A percentile compares a stretch with the other conserved stretches of the same genome.
These are phyloP conservation scores for Eudasyphora cyanicolor DNA, from an alignment of 2,888 invertebrate genomes.

Conservation along the genomic window DNA sequence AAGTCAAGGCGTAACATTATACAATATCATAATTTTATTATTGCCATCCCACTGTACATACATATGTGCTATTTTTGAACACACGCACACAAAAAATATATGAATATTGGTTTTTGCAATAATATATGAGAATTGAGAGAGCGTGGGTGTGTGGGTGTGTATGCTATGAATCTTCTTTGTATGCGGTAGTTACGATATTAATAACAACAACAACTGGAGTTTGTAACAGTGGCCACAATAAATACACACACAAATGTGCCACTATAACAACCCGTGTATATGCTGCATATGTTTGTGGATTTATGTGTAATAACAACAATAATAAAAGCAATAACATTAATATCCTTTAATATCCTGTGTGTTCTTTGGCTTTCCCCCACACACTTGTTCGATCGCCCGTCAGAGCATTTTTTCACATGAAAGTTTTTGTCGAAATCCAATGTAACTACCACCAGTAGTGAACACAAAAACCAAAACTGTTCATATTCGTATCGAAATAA, in stretches of 20 bases:
- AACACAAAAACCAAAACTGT: background rate
- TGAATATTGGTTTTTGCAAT: background rate
- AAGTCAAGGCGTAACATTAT: too few relatives aligned
- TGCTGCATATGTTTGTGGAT: background rate
- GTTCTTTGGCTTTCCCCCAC: background rate
- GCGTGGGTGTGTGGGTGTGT: background rate
- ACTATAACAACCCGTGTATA: background rate
- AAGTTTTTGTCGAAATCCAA: background rate
- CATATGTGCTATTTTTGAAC: background rate
- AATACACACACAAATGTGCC: too few relatives aligned
- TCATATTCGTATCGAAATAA: background rate
- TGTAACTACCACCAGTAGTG: background rate
- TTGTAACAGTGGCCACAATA: background rate
- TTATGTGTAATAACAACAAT: conserved; percentile 6
- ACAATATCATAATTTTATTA: too few relatives aligned
- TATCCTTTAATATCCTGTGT: conserved; percentile 20
- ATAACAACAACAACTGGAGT: conserved; percentile 1
- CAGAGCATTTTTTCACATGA: background rate
- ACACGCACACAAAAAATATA: background rate
- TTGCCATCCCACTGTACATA: background rate
- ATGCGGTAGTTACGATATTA: conserved; percentile 1
- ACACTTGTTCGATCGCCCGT: background rate
- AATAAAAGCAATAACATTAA: conserved; percentile 17
- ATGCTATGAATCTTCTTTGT: background rate
- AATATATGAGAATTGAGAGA: background rate